Evolutionary conservation across 2,888 invertebrate species (phyloP).

Genomic region (Strigamia transsilvanica): DNA sequence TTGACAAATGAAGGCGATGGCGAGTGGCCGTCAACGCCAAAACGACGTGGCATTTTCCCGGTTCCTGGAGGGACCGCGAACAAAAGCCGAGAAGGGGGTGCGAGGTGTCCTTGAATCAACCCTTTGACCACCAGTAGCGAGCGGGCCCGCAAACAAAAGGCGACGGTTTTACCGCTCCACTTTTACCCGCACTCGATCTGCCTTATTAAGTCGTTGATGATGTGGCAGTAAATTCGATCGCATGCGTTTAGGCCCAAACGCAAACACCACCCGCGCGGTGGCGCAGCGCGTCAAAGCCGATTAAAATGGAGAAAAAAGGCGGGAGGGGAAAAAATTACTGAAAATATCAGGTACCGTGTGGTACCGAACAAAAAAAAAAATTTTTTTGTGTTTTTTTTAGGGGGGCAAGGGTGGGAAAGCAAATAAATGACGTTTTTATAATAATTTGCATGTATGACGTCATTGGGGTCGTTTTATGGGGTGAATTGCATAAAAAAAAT

Average conservation of each 20-base stretch:
- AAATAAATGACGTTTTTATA: no score
- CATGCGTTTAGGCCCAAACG: neutral
- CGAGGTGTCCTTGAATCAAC: neutral
- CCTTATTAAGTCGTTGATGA: conserved; percentile 36
- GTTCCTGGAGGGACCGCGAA: conserved; percentile 12
- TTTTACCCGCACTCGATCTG: neutral
- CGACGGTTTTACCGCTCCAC: neutral
- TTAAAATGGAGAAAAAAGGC: neutral
- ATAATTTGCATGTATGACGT: no score
- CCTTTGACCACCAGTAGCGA: conserved; percentile 39
- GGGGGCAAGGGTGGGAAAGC: no score
- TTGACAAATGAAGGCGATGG: conserved; percentile 32
- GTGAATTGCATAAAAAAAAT: no score
- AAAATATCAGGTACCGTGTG: neutral
- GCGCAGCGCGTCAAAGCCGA: neutral
- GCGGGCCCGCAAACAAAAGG: neutral
- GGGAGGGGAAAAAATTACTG: neutral
- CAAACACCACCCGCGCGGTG: neutral
- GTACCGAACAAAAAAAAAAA: neutral
- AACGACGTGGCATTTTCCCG: conserved; percentile 22
- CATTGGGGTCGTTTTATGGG: no score
- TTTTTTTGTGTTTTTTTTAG: no score
- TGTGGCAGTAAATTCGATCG: conserved; percentile 26
- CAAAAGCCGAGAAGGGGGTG: conserved; percentile 15
- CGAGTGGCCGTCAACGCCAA: conserved; percentile 4